Conservation (phyloP, 2,797 vertebrate genomes). For the Pteropus rufus region DNA sequence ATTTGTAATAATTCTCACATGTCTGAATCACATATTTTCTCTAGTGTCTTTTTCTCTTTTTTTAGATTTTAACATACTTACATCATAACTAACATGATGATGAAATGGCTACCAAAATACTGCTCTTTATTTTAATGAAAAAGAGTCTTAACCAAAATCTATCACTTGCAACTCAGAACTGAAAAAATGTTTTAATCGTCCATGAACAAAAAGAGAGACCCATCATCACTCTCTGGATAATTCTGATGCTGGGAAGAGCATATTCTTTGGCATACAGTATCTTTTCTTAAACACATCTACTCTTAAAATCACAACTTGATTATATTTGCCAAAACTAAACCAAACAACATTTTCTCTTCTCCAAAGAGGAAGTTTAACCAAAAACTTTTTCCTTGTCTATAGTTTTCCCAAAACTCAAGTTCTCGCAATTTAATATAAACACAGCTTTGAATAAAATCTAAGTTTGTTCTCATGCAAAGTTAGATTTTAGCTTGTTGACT, state of each 20-base stretch:
- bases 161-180: not conserved
- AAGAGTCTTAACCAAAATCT: not conserved
- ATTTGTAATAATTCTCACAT: not conserved
- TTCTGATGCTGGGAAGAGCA: not conserved
- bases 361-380: conserved; percentile 57
- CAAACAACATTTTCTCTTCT: conserved; percentile 60
- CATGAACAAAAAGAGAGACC: not conserved
- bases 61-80: not conserved
- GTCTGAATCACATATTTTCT: not conserved
- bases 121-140: not conserved
- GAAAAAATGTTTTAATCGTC: not conserved
- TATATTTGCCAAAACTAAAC: conserved; percentile 65
- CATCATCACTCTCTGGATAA: not conserved
- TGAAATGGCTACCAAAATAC: not conserved
- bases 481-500: conserved; percentile 30
- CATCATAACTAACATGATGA: not conserved
- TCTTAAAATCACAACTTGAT: conserved; percentile 41
- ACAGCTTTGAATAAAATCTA: conserved; percentile 56
- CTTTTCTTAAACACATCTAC: conserved; percentile 32
- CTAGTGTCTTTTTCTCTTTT: not conserved
- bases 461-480: conserved; percentile 59
- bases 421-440: conserved; percentile 75
- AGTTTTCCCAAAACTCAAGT: conserved; percentile 62
- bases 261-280: not conserved
- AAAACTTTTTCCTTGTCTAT: conserved; percentile 35